Evolutionary conservation across 2,888 invertebrate species (phyloP), one percentile per base, ranked within the genome.

Genomic region (Neelides folsomi): DNA sequence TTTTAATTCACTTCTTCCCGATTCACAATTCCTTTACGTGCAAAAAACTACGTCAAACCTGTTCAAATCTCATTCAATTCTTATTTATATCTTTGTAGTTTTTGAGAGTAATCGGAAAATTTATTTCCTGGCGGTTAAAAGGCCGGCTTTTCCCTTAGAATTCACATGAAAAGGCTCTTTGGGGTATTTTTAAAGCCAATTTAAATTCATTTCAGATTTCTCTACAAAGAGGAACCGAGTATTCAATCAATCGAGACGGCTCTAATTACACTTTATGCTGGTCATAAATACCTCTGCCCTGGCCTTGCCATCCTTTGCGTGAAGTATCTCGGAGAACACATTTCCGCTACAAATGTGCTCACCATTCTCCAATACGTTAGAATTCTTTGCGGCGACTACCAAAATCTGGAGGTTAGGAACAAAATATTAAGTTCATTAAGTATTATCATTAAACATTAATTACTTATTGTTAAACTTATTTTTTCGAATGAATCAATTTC

Each of bases 241-340:
- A 73, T 83, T 44, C 76, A 77, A 60, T 77, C 79, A 0, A 77
- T 80, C 9, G 72, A 72, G 12, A 80, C 80, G 1, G 82, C 83
- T 6, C 73, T 86, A 19, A 76, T 78, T 38, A 77, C 85, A 0
- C 75, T 86, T 20, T 79, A 81, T 58, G 81, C 82, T 1, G 83
- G 84, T 18, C 80, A 83, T 67, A 81, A 82, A 66, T 82, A 84
- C 67, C 73, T 83, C 43, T 81, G 85, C 63, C 76, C 79, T 6
- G 79, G 78, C 16, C 73, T 86, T 47, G 80, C 81, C 2, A 76
- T 78, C 57, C 74, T 79, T 53, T 84, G 84, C 66, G 78, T 82
- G 19, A 72, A 76, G 34, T 80, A 79, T 51, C 73, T 86, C 39
- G 79, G 79, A 59, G 74, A 74, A 51, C 77, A 80, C 68, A 69